Conservation (phyloP, 1,140 invertebrate genomes). For the Thaumetopoea pityocampa region DNA sequence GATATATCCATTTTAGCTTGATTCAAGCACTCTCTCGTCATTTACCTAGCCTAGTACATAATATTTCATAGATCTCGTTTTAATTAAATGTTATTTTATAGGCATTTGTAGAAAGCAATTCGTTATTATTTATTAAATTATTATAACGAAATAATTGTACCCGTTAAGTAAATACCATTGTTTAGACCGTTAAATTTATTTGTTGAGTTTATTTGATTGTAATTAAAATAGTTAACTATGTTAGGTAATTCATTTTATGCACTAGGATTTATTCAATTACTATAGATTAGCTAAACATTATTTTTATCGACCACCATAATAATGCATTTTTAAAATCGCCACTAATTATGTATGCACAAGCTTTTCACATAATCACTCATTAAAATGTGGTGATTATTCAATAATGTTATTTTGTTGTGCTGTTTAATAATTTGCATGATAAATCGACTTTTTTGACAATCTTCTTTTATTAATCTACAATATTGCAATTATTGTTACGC, state of each 20-base stretch:
- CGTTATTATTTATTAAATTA: too few relatives aligned
- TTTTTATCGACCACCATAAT: conserved; percentile 8
- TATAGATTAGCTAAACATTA: conserved; percentile 12
- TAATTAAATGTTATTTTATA: conserved; percentile 2
- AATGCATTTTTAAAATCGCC: conserved; percentile 20
- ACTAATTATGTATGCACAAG: conserved; percentile 33
- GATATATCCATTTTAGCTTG: conserved; percentile 10
- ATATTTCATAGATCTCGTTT: too few relatives aligned
- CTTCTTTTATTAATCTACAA: conserved; percentile 20
- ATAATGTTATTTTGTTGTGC: conserved; percentile 10
- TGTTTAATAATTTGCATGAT: conserved; percentile 10
- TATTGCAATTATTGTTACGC: conserved; percentile 50
- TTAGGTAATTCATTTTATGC: too few relatives aligned
- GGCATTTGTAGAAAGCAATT: conserved; percentile 5
- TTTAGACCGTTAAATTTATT: too few relatives aligned
- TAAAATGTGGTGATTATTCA: conserved; percentile 6
- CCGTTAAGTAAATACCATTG: too few relatives aligned
- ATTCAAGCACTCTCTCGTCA: conserved; percentile 2
- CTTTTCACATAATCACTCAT: conserved; percentile 23
- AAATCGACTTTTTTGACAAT: conserved; percentile 17
- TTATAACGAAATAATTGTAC: too few relatives aligned
- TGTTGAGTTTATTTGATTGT: too few relatives aligned
- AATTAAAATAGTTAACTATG: too few relatives aligned
- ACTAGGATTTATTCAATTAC: conserved; percentile 11
- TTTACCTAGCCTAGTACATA: too few relatives aligned